Evolutionary conservation across 2,888 invertebrate species (phyloP), one percentile per base, ranked within the genome.

Genomic region (Drosophila rubida): DNA sequence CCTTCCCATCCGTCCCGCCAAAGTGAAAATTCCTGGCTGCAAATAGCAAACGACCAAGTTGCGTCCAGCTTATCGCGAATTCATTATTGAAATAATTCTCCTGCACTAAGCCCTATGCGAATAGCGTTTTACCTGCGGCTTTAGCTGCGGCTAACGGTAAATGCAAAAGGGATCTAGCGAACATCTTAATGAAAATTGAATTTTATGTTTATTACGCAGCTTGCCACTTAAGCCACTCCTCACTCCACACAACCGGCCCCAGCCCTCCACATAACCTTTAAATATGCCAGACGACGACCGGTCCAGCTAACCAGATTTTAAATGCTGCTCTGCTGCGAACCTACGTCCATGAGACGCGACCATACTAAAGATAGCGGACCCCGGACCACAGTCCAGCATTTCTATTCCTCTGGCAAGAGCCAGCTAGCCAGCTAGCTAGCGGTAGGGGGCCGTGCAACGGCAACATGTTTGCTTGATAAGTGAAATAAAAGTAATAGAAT

Each of bases 121-220:
- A 30, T 30, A 5, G 32, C n/a, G 11, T 32, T 32, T 51, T 41
- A 13, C 49, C 32, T 32, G 53, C 19, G 27, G 5, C 13, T 51
- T 3, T 16, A 13, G 22, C 25, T 39, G 16, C 19, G 19, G 4
- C 23, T 85, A 82, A 82, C 81, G 81, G 81, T 81, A 67, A 75
- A 72, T 61, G 41, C 51, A 68, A 67, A 67, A 85, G 88, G 81
- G 88, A 85, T 85, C 81, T 75, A 57, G 69, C 78, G 66, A 79
- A 81, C 85, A 75, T 85, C 81, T 81, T 81, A 82, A 82, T 82
- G 88, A 82, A 87, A 87, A 82, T 87, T 87, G 88, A 82, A 87
- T 82, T 88, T 86, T 81, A 82, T 82, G 88, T 82, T 82, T 82
- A 82, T 82, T 88, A 87, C 86, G 81, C 85, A 85, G 55, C 25